A percentile compares a stretch with the other conserved stretches of the same genome.
These are phyloP conservation scores for Sesamia inferens DNA, from an alignment of 2,888 invertebrate species.

Conservation along the genomic window DNA sequence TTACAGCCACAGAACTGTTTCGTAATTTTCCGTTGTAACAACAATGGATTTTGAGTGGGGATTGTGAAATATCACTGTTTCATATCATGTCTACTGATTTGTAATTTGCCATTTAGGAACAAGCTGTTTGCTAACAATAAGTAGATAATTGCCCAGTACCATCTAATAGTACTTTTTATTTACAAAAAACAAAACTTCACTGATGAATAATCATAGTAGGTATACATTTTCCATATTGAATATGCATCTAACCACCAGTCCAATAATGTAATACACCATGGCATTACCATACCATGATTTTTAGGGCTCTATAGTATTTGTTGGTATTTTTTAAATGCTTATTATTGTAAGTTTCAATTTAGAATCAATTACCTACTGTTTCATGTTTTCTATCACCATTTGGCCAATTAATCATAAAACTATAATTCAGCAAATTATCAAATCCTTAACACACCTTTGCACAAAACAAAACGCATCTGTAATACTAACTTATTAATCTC, in stretches of 20 bases:
- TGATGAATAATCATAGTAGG: background rate
- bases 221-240: background rate
- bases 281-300: conserved; percentile 6
- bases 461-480: too few species aligned
- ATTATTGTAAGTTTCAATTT: too few species aligned
- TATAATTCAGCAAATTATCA: too few species aligned
- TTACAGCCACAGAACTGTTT: conserved; percentile 44
- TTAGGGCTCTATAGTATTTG: conserved; percentile 32
- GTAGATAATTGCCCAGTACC: conserved; percentile 1
- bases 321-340: too few species aligned
- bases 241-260: background rate
- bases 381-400: background rate
- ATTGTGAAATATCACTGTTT: conserved; percentile 48
- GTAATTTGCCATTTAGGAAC: conserved; percentile 5
- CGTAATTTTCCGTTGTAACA: conserved; percentile 51
- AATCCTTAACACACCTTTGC: background rate
- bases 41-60: conserved; percentile 39
- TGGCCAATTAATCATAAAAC: too few species aligned
- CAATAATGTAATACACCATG: background rate
- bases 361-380: background rate
- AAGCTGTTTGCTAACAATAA: conserved; percentile 46
- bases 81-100: conserved; percentile 9
- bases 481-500: too few species aligned
- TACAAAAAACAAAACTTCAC: background rate
- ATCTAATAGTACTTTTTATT: background rate